A percentile compares a stretch with the other conserved stretches of the same genome.
These are phyloP conservation scores for Scalopus aquaticus DNA, from an alignment of 2,113 vertebrate species.

Conservation along the genomic window DNA sequence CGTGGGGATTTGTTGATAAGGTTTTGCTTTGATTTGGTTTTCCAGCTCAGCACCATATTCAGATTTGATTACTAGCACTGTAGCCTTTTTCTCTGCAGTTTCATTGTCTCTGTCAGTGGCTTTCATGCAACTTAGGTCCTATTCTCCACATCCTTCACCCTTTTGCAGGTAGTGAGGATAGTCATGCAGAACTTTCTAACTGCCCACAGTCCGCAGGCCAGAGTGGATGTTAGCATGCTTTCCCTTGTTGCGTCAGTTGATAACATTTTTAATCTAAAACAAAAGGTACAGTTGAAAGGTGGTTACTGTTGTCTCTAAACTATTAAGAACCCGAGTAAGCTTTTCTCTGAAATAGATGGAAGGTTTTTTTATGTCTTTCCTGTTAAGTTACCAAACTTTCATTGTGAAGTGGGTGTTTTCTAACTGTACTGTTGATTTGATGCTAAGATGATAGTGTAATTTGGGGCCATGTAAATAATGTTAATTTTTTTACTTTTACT, in stretches of 20 bases:
- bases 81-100: slow-evolving; percentile 15
- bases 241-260: slow-evolving; percentile 9
- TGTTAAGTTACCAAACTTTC: neutral
- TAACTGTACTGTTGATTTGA: slow-evolving; percentile 3
- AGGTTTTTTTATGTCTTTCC: slow-evolving; percentile 31
- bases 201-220: neutral
- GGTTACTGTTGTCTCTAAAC: slow-evolving; percentile 27
- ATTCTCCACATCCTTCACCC: neutral
- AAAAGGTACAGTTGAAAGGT: slow-evolving; percentile 34
- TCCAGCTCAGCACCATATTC: slow-evolving; percentile 17
- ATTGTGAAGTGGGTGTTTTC: neutral
- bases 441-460: neutral
- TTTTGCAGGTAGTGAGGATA: neutral
- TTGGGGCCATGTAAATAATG: neutral
- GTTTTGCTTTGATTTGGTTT: slow-evolving; percentile 72
- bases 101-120: slow-evolving; percentile 1
- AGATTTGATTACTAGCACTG: slow-evolving; percentile 37
- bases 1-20: slow-evolving; percentile 68
- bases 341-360: slow-evolving; percentile 33
- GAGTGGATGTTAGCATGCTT: neutral
- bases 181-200: neutral
- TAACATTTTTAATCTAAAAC: slow-evolving; percentile 45
- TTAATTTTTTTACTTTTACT: slow-evolving; percentile 35
- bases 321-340: slow-evolving; percentile 23
- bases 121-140: neutral